Evolutionary conservation across 2,888 invertebrate genomes (phyloP).

Genomic region (Drosophila kanekoi): DNA sequence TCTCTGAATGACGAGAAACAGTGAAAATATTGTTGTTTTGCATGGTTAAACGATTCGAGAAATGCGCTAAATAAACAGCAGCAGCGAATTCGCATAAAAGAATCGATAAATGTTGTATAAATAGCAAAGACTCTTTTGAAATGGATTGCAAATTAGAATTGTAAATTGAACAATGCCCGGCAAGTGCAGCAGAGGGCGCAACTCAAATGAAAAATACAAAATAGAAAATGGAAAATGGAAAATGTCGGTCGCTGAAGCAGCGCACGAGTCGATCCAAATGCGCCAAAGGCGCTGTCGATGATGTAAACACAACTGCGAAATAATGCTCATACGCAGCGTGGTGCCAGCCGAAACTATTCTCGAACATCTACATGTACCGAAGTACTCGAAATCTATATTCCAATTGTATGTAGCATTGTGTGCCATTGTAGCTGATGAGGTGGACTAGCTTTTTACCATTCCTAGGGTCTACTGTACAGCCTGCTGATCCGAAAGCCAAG

Average conservation of each 20-base stretch:
- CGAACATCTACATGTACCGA: conserved; percentile 5
- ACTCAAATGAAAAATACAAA: conserved; percentile 37
- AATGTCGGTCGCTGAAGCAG: conserved; percentile 50
- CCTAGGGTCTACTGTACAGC: too few species aligned
- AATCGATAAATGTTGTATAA: conserved; percentile 72
- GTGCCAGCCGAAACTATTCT: conserved; percentile 38
- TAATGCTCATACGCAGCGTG: conserved; percentile 57
- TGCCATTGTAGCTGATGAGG: not conserved
- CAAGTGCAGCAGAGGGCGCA: conserved; percentile 49
- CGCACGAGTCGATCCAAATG: conserved; percentile 28
- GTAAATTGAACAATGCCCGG: conserved; percentile 54
- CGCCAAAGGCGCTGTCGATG: conserved; percentile 40
- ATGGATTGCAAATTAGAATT: conserved; percentile 70
- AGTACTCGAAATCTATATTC: conserved; percentile 19
- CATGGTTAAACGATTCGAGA: conserved; percentile 36
- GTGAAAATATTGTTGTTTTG: conserved; percentile 7
- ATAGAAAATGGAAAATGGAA: conserved; percentile 42
- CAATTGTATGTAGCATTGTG: not conserved
- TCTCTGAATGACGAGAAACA: conserved; percentile 8
- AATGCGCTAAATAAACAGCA: conserved; percentile 60
- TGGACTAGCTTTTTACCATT: too few species aligned
- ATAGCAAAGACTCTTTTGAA: conserved; percentile 69
- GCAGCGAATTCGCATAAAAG: conserved; percentile 48
- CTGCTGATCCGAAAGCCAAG: too few species aligned
- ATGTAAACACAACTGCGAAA: conserved; percentile 58